phyloP scores from a whole-genome alignment of 1,140 invertebrate genomes.

The Aricia agestis region DNA sequence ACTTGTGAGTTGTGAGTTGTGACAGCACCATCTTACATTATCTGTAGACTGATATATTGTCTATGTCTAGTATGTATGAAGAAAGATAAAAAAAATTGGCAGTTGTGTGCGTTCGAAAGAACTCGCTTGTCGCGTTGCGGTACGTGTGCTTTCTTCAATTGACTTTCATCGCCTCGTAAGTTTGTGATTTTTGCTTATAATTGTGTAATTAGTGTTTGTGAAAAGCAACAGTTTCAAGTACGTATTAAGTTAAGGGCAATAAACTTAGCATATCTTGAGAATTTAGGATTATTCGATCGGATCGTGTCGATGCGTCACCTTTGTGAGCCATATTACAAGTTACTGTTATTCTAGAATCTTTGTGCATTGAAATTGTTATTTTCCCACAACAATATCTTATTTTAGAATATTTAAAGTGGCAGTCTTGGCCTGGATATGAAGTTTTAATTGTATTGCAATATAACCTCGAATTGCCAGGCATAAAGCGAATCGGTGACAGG shows the following conservation, averaged over 20 bases:
- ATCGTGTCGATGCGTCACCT: constrained; percentile 74
- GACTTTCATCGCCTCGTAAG: constrained; percentile 74
- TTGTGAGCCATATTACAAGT: constrained; percentile 72
- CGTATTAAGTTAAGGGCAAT: not conserved
- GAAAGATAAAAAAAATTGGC: constrained; percentile 24
- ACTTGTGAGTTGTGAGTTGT: too few species aligned
- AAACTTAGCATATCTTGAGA: constrained; percentile 21
- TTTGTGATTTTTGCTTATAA: constrained; percentile 62
- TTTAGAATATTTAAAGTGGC: constrained; percentile 9
- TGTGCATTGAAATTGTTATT: constrained; percentile 25
- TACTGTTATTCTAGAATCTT: constrained; percentile 53
- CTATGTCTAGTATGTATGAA: too few species aligned
- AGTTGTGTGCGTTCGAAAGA: constrained; percentile 54
- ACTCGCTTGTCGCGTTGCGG: constrained; percentile 69
- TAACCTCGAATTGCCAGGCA: constrained; percentile 1
- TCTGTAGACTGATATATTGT: too few species aligned
- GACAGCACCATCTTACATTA: too few species aligned
- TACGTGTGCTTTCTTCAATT: constrained; percentile 69
- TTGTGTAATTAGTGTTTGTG: constrained; percentile 49
- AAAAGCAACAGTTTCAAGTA: constrained; percentile 18
- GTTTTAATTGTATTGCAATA: not conserved
- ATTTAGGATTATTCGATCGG: constrained; percentile 63
- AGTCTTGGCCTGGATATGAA: not conserved
- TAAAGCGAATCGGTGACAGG: constrained; percentile 5
- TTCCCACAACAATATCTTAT: not conserved